phyloP scores from a whole-genome alignment of 2,113 vertebrate genomes.

The Hydrolagus affinis region DNA sequence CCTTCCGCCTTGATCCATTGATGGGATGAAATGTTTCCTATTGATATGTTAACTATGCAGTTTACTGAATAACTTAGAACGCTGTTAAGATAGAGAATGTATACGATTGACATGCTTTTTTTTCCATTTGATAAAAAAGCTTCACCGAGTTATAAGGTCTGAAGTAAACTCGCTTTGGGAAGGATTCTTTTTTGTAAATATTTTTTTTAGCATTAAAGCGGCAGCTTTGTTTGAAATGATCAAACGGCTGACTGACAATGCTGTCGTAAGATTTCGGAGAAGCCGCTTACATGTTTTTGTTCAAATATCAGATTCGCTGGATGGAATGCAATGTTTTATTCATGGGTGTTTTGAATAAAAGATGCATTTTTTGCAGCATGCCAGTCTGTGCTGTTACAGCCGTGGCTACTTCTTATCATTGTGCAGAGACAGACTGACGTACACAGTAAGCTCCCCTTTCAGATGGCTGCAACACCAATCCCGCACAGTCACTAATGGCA shows the following conservation, averaged over 20 bases:
- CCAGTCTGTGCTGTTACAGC: background rate
- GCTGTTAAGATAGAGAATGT: conserved; percentile 2
- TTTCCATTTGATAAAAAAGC: background rate
- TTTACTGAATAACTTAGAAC: background rate
- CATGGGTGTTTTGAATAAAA: conserved; percentile 17
- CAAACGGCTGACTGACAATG: background rate
- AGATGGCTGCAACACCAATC: background rate
- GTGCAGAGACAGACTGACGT: background rate
- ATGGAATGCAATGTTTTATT: conserved; percentile 9
- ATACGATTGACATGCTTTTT: background rate
- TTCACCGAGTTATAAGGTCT: background rate
- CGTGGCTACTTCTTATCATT: conserved; percentile 12
- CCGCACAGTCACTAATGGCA: background rate
- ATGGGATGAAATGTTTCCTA: background rate
- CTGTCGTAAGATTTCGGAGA: no score
- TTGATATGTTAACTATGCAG: background rate
- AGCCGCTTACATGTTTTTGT: background rate
- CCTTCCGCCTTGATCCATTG: background rate
- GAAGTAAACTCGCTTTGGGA: background rate
- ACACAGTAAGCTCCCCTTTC: background rate
- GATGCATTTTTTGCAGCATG: background rate
- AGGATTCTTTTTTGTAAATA: background rate
- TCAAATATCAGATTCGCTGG: background rate
- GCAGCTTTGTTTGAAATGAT: conserved; percentile 2
- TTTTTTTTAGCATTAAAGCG: background rate